Percentiles rank a stretch among this genome's conserved stretches.
phyloP scores from a whole-genome alignment of 2,888 invertebrate genomes.

The Cecidostiba fungosa region DNA sequence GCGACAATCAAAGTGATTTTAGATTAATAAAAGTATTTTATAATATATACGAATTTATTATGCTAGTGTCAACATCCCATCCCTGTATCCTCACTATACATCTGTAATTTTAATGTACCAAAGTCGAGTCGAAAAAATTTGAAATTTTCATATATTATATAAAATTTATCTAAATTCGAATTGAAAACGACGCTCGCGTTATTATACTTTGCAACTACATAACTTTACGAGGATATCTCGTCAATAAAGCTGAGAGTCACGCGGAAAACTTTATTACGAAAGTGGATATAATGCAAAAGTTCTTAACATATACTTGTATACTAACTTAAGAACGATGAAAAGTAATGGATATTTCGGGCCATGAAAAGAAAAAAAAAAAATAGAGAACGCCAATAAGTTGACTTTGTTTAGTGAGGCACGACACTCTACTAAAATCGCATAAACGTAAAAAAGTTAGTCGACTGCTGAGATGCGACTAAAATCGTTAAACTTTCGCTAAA shows the following conservation, averaged over 20 bases:
- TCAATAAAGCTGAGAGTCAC: neutral
- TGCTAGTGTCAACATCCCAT: neutral
- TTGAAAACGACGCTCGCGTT: too few relatives aligned
- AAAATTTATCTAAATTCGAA: too few relatives aligned
- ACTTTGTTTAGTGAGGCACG: neutral
- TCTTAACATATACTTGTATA: neutral
- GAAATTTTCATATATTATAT: too few relatives aligned
- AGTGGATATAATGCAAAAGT: neutral
- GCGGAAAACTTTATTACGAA: neutral
- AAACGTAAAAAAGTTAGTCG: neutral
- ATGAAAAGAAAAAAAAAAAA: neutral
- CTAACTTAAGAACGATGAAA: neutral
- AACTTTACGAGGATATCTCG: neutral
- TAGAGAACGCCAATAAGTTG: neutral
- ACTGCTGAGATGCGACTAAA: neutral
- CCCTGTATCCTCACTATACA: too few relatives aligned
- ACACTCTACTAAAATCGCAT: neutral
- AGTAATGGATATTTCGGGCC: neutral
- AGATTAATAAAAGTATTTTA: constrained; percentile 47
- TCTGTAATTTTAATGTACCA: neutral
- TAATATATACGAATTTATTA: neutral
- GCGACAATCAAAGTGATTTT: constrained; percentile 46
- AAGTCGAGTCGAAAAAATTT: too few relatives aligned
- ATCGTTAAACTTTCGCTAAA: neutral
- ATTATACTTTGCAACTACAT: too few relatives aligned